Conservation (phyloP, 2,888 invertebrate species). For the Galeruca laticollis region DNA sequence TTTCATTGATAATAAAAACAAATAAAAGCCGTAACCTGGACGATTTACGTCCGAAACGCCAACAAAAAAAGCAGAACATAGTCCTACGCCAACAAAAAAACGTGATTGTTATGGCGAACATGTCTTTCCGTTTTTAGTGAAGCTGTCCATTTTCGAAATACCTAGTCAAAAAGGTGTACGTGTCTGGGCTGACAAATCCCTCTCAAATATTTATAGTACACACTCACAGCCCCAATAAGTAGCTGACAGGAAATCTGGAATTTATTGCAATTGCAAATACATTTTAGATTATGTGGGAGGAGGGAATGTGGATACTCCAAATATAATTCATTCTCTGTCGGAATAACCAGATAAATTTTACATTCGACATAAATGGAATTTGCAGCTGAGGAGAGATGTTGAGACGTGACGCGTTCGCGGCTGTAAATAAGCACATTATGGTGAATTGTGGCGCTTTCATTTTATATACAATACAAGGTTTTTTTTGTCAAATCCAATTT, state of each 20-base stretch:
- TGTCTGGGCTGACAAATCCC: constrained; percentile 50
- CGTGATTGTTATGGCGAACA: constrained; percentile 58
- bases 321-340: constrained; percentile 43
- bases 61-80: constrained; percentile 34
- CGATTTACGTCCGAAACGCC: constrained; percentile 16
- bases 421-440: constrained; percentile 36
- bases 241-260: constrained; percentile 55
- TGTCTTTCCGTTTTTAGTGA: constrained; percentile 57
- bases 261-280: constrained; percentile 50
- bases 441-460: constrained; percentile 25
- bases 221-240: constrained; percentile 51
- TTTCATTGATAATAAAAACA: constrained; percentile 22
- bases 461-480: constrained; percentile 24
- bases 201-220: constrained; percentile 55
- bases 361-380: constrained; percentile 45
- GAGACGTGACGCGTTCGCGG: constrained; percentile 35
- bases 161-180: constrained; percentile 59
- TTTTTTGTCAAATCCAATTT: constrained; percentile 26
- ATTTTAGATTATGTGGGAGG: constrained; percentile 45
- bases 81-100: constrained; percentile 44
- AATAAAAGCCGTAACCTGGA: constrained; percentile 9
- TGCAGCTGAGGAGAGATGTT: constrained; percentile 41
- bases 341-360: constrained; percentile 45
- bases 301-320: constrained; percentile 41
- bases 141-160: constrained; percentile 61